Percentiles rank a stretch among this genome's conserved stretches.
These are phyloP conservation scores for Bufo bufo DNA, from an alignment of 2,113 vertebrate genomes.

Conservation along the genomic window DNA sequence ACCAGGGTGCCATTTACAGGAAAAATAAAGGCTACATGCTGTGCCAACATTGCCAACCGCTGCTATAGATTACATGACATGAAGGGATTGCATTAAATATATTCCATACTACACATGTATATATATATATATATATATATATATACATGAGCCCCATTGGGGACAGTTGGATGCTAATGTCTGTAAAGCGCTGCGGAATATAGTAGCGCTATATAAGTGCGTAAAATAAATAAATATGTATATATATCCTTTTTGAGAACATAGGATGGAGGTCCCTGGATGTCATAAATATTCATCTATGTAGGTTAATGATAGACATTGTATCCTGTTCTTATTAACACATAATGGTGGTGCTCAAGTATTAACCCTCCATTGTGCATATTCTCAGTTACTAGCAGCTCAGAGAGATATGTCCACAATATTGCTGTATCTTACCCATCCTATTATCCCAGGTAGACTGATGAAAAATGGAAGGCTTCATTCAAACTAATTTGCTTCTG, in stretches of 20 bases:
- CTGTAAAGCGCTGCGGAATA: no score
- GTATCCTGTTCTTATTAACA: not conserved
- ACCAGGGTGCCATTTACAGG: not conserved
- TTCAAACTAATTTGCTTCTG: not conserved
- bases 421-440: not conserved
- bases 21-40: not conserved
- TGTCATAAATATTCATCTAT: not conserved
- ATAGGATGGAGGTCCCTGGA: not conserved
- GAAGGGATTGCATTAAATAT: not conserved
- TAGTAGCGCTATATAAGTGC: no score
- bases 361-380: not conserved
- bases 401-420: not conserved
- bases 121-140: no score
- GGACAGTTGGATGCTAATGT: no score
- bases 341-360: not conserved
- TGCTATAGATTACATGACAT: not conserved
- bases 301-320: not conserved
- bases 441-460: not conserved
- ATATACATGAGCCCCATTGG: no score
- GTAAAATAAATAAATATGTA: no score
- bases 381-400: not conserved
- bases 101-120: not conserved
- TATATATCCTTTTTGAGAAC: not conserved
- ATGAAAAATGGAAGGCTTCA: not conserved
- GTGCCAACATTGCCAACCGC: not conserved